Base-by-base conservation (phyloP, 2,888 invertebrate genomes). In the Leucophenga montana region DNA sequence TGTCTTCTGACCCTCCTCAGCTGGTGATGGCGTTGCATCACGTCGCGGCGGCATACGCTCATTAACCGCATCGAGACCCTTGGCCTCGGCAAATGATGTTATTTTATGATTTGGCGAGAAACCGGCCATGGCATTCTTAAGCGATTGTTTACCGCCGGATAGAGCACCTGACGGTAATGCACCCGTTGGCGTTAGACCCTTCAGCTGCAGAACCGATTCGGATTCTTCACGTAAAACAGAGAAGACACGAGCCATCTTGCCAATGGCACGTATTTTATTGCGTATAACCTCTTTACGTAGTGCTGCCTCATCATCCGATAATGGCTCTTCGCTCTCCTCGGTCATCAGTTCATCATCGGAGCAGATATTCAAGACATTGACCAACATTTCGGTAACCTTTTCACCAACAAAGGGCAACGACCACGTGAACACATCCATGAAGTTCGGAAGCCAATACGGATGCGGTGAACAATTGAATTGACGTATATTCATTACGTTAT, bases 361-460 rank as follows among this genome's bases (percentile, higher is more conserved):
- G 91, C 99, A 99, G 89, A 99, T 99, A 91, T 97, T 99, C 89
- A 99, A 92, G 79, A 99, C 98, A 91, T 98, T 99, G 84, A 99
- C 98, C 90, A 99, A 92, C 99, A 99, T 99, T 91, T 99, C 99
- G 85, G 99, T 99, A 78, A 99, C 99, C 71, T 94, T 99, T 90
- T 99, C 99, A 79, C 99, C 99, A 77, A 99, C 99, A 90, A 99
- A 99, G 79, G 99, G 99, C 90, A 99, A 91, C 80, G 98, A 99
- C 99, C 99, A 99, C 85, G 99, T 99, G 91, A 99, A 99, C 74
- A 99, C 99, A 91, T 99, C 99, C 99, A 99, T 99, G 91, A 99
- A 99, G 90, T 99, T 99, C 85, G 99, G 99, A 90, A 99, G 91
- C 99, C 99, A 99, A 89, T 99, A 99, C 50, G 99, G 99, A 91